These are phyloP conservation scores for Stegodyphus dumicola DNA, from an alignment of 1,140 invertebrate species.

Conservation along the genomic window DNA sequence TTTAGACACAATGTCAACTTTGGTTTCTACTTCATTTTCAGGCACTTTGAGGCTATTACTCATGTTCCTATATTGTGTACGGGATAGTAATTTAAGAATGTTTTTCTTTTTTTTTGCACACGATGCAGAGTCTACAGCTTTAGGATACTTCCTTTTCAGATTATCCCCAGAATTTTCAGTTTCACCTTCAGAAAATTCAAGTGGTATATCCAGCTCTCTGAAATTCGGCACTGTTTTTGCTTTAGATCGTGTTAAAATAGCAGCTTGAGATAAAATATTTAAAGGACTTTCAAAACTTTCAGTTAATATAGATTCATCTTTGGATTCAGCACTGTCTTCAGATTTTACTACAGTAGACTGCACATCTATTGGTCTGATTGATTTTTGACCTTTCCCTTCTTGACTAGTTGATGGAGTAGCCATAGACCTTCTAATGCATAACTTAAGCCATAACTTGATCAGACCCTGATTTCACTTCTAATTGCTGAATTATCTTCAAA, in stretches of 20 bases:
- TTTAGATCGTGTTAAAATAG: slow-evolving; percentile 29
- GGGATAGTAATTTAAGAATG: neutral
- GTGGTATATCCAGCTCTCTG: too few relatives aligned
- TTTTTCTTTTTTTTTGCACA: neutral
- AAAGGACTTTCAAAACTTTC: too few relatives aligned
- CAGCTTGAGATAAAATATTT: neutral
- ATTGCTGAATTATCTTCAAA: too few relatives aligned
- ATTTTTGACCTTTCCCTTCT: neutral
- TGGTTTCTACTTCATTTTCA: too few relatives aligned
- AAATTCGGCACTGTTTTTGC: neutral
- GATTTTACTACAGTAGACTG: too few relatives aligned
- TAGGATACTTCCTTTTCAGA: slow-evolving; percentile 41
- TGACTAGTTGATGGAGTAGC: slow-evolving; percentile 26
- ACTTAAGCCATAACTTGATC: neutral
- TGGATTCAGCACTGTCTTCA: too few relatives aligned
- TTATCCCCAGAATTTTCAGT: slow-evolving; percentile 34
- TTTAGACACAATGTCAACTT: too few relatives aligned
- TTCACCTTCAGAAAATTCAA: too few relatives aligned
- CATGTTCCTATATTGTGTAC: too few relatives aligned
- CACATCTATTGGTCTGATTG: too few relatives aligned
- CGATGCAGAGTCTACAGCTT: neutral
- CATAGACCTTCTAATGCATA: slow-evolving; percentile 33
- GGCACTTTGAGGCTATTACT: too few relatives aligned
- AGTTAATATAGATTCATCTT: too few relatives aligned
- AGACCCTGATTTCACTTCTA: neutral